Conservation (phyloP, 2,113 vertebrate species). For the Aphyosemion australe region DNA sequence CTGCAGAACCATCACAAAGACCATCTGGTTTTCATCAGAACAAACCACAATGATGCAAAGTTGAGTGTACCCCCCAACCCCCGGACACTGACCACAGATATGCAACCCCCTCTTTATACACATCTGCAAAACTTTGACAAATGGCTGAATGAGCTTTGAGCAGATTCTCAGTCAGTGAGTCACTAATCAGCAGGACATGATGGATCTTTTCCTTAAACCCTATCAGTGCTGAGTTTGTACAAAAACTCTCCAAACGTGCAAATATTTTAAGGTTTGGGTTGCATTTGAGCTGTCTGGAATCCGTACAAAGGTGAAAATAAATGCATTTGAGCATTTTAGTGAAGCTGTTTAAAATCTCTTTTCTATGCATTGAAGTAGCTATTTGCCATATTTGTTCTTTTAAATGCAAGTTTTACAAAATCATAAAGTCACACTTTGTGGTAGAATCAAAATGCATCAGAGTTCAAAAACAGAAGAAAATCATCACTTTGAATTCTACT, state of each 20-base stretch:
- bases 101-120: constrained; percentile 3
- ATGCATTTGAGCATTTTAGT: too few relatives aligned
- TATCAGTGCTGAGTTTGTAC: neutral
- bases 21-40: constrained; percentile 63
- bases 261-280: neutral
- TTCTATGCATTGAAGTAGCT: too few relatives aligned
- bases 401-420: neutral
- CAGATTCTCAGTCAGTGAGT: neutral
- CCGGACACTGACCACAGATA: constrained; percentile 43
- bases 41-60: constrained; percentile 22
- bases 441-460: neutral
- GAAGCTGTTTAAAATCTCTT: too few relatives aligned
- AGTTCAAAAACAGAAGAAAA: neutral
- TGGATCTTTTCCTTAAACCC: neutral
- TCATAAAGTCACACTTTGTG: neutral
- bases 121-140: neutral
- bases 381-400: neutral
- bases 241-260: neutral
- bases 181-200: too few relatives aligned
- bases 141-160: neutral
- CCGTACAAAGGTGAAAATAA: too few relatives aligned
- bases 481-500: constrained; percentile 12
- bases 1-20: constrained; percentile 1
- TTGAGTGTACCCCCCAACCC: constrained; percentile 30
- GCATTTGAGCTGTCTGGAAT: neutral